phyloP scores from a whole-genome alignment of 2,113 vertebrate genomes.

The Poeciliopsis prolifica region DNA sequence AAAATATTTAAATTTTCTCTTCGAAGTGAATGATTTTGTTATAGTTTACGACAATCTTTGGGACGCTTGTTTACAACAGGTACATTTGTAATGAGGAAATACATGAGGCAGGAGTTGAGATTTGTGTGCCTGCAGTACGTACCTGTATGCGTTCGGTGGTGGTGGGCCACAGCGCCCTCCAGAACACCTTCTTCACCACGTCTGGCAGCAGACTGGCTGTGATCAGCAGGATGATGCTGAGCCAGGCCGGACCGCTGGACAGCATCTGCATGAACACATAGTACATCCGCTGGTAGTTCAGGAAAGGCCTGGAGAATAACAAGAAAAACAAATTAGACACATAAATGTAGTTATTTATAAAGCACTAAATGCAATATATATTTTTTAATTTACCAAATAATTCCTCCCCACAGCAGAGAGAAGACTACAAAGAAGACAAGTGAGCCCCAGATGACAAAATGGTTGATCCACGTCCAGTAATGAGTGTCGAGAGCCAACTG shows the following conservation, averaged over 20 bases:
- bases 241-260: constrained; percentile 94
- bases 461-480: constrained; percentile 99
- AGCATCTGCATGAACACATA: constrained; percentile 98
- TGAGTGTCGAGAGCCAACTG: constrained; percentile 96
- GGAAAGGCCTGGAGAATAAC: constrained; percentile 87
- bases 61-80: too few species aligned
- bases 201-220: constrained; percentile 93
- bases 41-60: too few species aligned
- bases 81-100: too few species aligned
- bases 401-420: constrained; percentile 96
- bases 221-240: constrained; percentile 92
- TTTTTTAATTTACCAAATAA: constrained; percentile 87
- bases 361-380: background rate
- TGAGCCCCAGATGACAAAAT: constrained; percentile 98
- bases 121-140: constrained; percentile 7
- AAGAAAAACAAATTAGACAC: background rate
- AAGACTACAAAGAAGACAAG: constrained; percentile 94
- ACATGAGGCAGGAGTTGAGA: background rate
- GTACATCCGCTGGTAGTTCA: constrained; percentile 99
- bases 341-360: background rate
- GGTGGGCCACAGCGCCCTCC: constrained; percentile 91
- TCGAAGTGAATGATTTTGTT: too few species aligned
- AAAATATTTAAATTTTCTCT: too few species aligned
- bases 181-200: constrained; percentile 92
- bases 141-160: constrained; percentile 95